Conservation (phyloP, 2,113 vertebrate species). For the Recurvirostra avosetta region DNA sequence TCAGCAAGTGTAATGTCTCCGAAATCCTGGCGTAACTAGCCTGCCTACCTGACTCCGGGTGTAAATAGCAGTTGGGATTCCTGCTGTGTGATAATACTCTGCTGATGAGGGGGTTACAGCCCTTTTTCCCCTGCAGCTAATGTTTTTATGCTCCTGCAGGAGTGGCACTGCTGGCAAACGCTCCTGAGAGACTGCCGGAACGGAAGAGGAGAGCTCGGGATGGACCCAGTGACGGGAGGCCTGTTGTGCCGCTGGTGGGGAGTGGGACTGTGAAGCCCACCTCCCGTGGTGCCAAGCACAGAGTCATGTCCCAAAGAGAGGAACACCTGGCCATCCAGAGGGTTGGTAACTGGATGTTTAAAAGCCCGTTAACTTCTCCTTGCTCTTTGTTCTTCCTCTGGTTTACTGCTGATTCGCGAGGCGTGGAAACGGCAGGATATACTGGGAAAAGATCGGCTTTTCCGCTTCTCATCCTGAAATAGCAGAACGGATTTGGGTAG, state of each 20-base stretch:
- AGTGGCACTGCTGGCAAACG: constrained; percentile 90
- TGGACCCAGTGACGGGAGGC: constrained; percentile 19
- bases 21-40: not conserved
- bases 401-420: not conserved
- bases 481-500: not conserved
- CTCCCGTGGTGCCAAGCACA: constrained; percentile 83
- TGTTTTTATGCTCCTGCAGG: constrained; percentile 57
- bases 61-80: not conserved
- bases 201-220: constrained; percentile 81
- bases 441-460: not conserved
- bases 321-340: constrained; percentile 88
- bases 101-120: too few species aligned
- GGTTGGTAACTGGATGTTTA: constrained; percentile 43
- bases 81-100: not conserved
- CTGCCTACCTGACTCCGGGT: not conserved
- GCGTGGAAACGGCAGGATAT: not conserved
- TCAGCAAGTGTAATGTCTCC: not conserved
- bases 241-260: constrained; percentile 29
- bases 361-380: not conserved
- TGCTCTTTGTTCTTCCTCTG: not conserved
- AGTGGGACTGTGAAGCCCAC: constrained; percentile 70
- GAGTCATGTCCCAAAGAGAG: constrained; percentile 82
- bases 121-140: not conserved
- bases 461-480: not conserved
- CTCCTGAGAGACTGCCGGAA: constrained; percentile 86